Evolutionary conservation across 2,888 invertebrate genomes (phyloP), one percentile per base, ranked within the genome.

Genomic region (Lithosia quadra): DNA sequence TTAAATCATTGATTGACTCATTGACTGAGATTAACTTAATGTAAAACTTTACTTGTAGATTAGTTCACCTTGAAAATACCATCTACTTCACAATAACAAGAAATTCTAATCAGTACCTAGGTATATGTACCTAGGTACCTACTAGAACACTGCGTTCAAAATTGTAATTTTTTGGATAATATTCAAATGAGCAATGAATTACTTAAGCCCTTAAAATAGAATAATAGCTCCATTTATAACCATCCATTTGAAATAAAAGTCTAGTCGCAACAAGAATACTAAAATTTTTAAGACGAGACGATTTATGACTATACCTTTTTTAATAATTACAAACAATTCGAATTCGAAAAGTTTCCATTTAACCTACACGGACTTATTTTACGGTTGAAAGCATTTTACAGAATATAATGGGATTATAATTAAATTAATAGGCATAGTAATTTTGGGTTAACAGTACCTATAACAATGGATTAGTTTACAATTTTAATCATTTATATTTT

Each of bases 161-260:
- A n/a, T 43, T 43, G 2, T 43, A n/a, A 7, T n/a, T n/a, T 49
- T n/a, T 49, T 9, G 9, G 8, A n/a, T 2, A n/a, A 49, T n/a
- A n/a, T 49, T 49, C 49, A 49, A 49, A 49, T 49, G n/a, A 49
- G 49, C 15, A 2, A 49, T 49, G 49, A 49, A 49, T 22, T 36
- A 36, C 15, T 36, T 21, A 1, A 15, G n/a, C 3, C 22, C 9
- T 13, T 60, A 36, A 9, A 56, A 56, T 24, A 24, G 56, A 8
- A 60, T 60, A 21, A 22, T 36, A 22, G 15, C 21, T 36, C 3
- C 36, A 33, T 18, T 33, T 49, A 8, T 49, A 9, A 33, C 15
- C 33, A 58, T 58, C 10, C 58, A 33, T 33, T n/a, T 57, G 28
- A 33, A 58, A 58, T 33, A 59, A 59, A 59, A 22, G 4, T 21